phyloP scores from a whole-genome alignment of 2,113 vertebrate species.

The Aldabrachelys gigantea region DNA sequence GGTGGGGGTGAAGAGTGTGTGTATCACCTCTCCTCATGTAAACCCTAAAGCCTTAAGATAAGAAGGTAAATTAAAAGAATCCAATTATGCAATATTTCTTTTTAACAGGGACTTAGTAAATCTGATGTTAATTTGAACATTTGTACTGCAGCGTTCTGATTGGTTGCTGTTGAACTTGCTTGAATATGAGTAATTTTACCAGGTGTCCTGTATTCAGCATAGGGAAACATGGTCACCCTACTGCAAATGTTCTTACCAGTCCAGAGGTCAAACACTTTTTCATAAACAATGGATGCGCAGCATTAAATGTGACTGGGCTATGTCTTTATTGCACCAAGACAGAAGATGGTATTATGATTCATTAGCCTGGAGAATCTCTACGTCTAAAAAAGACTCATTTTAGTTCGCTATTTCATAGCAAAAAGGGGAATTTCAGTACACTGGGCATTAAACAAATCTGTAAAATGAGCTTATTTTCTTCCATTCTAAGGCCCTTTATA shows the following conservation, averaged over 20 bases:
- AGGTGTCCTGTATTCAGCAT: no score
- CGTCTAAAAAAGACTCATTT: background rate
- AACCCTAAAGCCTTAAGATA: no score
- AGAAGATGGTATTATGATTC: background rate
- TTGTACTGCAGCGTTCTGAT: no score
- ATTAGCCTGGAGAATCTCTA: background rate
- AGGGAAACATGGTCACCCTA: no score
- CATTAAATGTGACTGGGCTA: background rate
- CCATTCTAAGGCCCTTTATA: background rate
- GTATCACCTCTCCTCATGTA: no score
- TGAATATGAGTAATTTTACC: no score
- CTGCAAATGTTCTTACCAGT: background rate
- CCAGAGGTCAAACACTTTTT: background rate
- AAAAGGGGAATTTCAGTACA: background rate
- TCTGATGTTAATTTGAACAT: no score
- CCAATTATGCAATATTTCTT: no score
- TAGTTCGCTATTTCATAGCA: background rate
- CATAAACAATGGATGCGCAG: fast-evolving
- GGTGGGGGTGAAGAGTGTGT: no score
- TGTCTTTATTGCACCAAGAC: background rate
- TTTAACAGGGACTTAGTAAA: no score
- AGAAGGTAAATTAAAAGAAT: no score
- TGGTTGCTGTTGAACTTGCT: no score
- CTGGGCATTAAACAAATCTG: background rate
- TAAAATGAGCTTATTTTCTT: background rate